Conservation (phyloP, 1,140 invertebrate genomes). For the Hermatobates lingyangjiaoensis region DNA sequence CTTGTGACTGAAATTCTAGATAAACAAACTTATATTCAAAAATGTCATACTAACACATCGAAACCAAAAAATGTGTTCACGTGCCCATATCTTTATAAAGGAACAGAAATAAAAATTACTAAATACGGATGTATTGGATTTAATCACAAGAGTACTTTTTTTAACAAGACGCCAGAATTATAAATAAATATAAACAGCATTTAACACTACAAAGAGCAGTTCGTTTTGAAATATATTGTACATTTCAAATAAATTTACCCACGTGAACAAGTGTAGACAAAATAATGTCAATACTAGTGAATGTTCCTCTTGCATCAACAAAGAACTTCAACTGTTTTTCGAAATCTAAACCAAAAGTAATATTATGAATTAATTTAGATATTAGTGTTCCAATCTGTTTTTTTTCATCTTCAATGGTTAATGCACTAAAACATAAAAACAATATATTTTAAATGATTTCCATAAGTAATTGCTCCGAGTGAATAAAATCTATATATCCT, state of each 20-base stretch:
- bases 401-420: constrained; percentile 85
- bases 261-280: constrained; percentile 71
- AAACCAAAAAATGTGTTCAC: too few relatives aligned
- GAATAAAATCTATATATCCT: background rate
- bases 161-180: too few relatives aligned
- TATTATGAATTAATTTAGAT: constrained; percentile 53
- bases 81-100: too few relatives aligned
- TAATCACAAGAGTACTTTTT: too few relatives aligned
- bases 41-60: too few relatives aligned
- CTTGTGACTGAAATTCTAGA: too few relatives aligned
- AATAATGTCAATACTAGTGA: constrained; percentile 75
- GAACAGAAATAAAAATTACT: too few relatives aligned
- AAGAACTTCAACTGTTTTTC: constrained; percentile 85
- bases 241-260: constrained; percentile 13
- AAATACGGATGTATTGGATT: too few relatives aligned
- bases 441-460: constrained; percentile 3
- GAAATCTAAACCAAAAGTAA: constrained; percentile 67
- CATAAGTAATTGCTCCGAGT: background rate
- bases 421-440: constrained; percentile 36
- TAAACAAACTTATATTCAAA: too few relatives aligned
- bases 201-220: background rate
- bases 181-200: background rate
- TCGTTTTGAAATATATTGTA: background rate
- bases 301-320: constrained; percentile 71
- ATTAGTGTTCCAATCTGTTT: constrained; percentile 69